phyloP scores from a whole-genome alignment of 1,140 invertebrate genomes.

The Nixonia krombeini region DNA sequence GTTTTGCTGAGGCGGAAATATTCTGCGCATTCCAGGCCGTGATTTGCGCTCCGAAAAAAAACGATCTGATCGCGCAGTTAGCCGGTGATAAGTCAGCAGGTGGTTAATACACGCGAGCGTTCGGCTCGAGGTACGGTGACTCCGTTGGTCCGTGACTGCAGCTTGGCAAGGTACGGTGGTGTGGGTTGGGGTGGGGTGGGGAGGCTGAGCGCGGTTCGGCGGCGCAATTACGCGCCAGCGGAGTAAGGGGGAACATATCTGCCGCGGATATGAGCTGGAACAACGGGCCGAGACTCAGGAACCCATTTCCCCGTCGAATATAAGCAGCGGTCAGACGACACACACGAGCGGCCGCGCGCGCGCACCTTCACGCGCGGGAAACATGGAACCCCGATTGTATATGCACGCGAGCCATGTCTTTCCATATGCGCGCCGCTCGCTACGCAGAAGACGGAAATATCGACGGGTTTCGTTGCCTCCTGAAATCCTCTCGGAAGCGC shows the following conservation, averaged over 20 bases:
- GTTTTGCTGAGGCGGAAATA: too few relatives aligned
- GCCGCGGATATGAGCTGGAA: conserved; percentile 38
- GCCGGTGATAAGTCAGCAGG: conserved; percentile 27
- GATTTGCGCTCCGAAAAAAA: too few relatives aligned
- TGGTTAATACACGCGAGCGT: conserved; percentile 19
- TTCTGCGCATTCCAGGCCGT: too few relatives aligned
- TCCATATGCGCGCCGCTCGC: conserved; percentile 26
- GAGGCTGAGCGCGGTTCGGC: conserved; percentile 23
- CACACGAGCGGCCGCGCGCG: conserved; percentile 7
- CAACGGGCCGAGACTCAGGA: conserved; percentile 25
- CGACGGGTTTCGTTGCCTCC: conserved; percentile 9
- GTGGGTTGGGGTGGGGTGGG: too few relatives aligned
- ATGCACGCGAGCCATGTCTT: conserved; percentile 2
- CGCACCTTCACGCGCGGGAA: too few relatives aligned
- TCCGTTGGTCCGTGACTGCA: too few relatives aligned
- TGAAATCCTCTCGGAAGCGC: conserved; percentile 26
- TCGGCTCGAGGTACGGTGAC: too few relatives aligned
- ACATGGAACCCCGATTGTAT: too few relatives aligned
- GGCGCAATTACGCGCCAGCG: conserved; percentile 28
- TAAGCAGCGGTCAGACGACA: conserved; percentile 39
- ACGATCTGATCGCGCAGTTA: too few relatives aligned
- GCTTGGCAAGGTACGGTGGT: too few relatives aligned
- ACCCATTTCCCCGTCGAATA: conserved; percentile 35
- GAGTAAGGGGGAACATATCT: conserved; percentile 38
- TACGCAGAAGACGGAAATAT: conserved; percentile 34